phyloP scores from a whole-genome alignment of 1,140 invertebrate species.

The Plodia interpunctella region DNA sequence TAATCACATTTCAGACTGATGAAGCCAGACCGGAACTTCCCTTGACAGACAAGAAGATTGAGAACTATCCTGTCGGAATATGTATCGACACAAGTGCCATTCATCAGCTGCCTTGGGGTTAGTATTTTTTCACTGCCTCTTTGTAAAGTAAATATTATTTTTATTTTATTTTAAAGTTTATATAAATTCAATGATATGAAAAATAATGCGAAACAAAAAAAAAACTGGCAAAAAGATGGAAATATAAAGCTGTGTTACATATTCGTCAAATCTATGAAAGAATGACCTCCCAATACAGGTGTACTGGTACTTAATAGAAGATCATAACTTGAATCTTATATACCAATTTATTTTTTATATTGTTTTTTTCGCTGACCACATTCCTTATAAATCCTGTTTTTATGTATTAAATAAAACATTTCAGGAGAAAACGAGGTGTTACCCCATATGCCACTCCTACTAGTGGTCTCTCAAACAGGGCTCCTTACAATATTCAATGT shows the following conservation, averaged over 20 bases:
- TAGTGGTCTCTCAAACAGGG: conserved; percentile 84
- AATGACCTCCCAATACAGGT: no score
- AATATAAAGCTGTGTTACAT: no score
- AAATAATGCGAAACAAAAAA: no score
- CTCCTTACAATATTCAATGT: conserved; percentile 84
- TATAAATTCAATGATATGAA: no score
- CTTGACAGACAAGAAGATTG: conserved; percentile 80
- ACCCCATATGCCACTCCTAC: conserved; percentile 81
- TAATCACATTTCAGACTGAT: conserved; percentile 71
- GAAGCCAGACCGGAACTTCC: conserved; percentile 86
- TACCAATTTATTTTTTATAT: no score
- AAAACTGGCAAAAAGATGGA: no score
- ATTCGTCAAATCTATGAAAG: no score
- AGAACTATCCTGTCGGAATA: conserved; percentile 86
- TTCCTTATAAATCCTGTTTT: not conserved
- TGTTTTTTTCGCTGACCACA: no score
- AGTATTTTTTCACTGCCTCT: conserved; percentile 33
- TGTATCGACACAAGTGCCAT: conserved; percentile 81
- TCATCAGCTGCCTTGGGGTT: conserved; percentile 80
- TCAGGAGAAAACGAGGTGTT: conserved; percentile 78
- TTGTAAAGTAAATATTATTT: no score
- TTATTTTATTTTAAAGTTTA: no score
- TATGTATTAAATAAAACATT: conserved; percentile 22
- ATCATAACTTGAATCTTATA: no score
- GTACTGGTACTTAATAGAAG: no score